A percentile compares a stretch with the other conserved stretches of the same genome.
These are phyloP conservation scores for Chelidonichthys spinosus DNA, from an alignment of 2,797 vertebrate species.

Conservation along the genomic window DNA sequence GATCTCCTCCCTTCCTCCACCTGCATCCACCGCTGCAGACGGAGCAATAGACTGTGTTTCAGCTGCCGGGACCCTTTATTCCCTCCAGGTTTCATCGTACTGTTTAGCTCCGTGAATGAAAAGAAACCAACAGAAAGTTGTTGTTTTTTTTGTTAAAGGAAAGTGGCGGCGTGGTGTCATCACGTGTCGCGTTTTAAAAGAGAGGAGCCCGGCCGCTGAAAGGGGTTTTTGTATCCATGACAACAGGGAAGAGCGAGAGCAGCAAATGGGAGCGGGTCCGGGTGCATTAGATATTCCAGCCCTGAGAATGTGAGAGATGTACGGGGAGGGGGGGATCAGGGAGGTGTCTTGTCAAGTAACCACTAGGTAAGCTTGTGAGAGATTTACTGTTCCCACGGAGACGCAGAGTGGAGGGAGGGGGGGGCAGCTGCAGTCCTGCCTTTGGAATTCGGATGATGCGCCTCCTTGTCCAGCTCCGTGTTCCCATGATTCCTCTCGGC, in stretches of 20 bases:
- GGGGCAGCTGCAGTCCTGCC: slow-evolving; percentile 60
- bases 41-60: slow-evolving; percentile 60
- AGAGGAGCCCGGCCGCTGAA: slow-evolving; percentile 38
- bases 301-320: slow-evolving; percentile 45
- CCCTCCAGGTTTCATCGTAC: slow-evolving; percentile 48
- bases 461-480: slow-evolving; percentile 39
- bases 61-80: slow-evolving; percentile 57
- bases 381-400: slow-evolving; percentile 37
- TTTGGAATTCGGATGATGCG: slow-evolving; percentile 34
- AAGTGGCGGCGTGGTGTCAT: slow-evolving; percentile 58
- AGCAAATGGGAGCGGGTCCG: slow-evolving; percentile 50
- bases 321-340: slow-evolving; percentile 20
- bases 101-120: slow-evolving; percentile 38
- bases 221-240: slow-evolving; percentile 75
- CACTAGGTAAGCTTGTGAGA: slow-evolving; percentile 29
- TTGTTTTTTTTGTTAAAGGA: slow-evolving; percentile 30
- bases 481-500: slow-evolving; percentile 44
- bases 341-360: slow-evolving; percentile 48
- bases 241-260: slow-evolving; percentile 66
- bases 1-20: slow-evolving; percentile 38
- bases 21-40: slow-evolving; percentile 30
- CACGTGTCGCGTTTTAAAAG: slow-evolving; percentile 43
- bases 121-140: slow-evolving; percentile 48
- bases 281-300: slow-evolving; percentile 50
- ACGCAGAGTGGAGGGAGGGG: slow-evolving; percentile 33